These are phyloP conservation scores for Chrysopilus asiliformis DNA, from an alignment of 2,888 invertebrate genomes.

Conservation along the genomic window DNA sequence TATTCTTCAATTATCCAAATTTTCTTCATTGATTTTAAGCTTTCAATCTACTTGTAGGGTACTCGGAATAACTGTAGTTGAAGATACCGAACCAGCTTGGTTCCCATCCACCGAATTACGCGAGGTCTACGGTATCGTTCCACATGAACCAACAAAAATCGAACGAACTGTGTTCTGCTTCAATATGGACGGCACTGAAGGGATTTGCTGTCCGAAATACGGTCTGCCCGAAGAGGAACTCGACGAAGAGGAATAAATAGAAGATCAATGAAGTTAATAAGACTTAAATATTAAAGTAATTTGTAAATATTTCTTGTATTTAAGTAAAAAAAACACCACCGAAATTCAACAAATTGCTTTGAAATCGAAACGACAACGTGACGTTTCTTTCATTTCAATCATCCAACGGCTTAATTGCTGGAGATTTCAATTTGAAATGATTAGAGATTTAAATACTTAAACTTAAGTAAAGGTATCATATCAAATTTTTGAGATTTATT, in stretches of 20 bases:
- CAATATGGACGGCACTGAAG: slow-evolving; percentile 67
- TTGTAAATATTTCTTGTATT: slow-evolving; percentile 1
- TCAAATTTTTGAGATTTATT: too few species aligned
- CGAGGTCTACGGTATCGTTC: slow-evolving; percentile 79
- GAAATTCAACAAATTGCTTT: background rate
- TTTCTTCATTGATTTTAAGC: background rate
- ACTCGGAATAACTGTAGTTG: slow-evolving; percentile 65
- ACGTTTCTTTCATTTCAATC: slow-evolving; percentile 3
- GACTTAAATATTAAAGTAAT: background rate
- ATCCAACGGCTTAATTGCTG: too few species aligned
- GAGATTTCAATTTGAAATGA: too few species aligned
- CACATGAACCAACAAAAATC: slow-evolving; percentile 62
- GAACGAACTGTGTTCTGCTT: slow-evolving; percentile 76
- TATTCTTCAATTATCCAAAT: slow-evolving; percentile 22
- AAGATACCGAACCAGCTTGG: slow-evolving; percentile 85
- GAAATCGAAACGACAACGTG: slow-evolving; percentile 2
- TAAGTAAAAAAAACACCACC: slow-evolving; percentile 1
- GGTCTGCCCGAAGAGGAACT: slow-evolving; percentile 32
- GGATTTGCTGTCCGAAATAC: slow-evolving; percentile 62
- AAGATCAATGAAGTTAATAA: background rate
- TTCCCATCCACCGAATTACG: slow-evolving; percentile 78
- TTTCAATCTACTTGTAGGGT: slow-evolving; percentile 42
- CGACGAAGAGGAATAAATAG: slow-evolving; percentile 32
- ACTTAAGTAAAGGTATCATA: too few species aligned
- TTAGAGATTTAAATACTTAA: too few species aligned